These are phyloP conservation scores for Troglohyphantes excavatus DNA, from an alignment of 2,888 invertebrate species.

Conservation along the genomic window DNA sequence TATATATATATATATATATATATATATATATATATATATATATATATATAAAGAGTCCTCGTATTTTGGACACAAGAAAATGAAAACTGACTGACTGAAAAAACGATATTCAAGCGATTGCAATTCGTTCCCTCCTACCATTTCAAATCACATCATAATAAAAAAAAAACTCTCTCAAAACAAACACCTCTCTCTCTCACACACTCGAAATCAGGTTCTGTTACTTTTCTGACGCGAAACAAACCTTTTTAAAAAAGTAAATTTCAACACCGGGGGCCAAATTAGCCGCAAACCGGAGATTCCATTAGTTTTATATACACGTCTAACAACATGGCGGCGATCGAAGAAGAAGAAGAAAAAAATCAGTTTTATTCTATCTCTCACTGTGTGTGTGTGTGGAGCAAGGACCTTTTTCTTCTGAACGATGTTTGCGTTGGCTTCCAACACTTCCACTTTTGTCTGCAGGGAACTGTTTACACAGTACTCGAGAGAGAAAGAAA, in stretches of 20 bases:
- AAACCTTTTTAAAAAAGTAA: conserved; percentile 1
- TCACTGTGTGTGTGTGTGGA: conserved; percentile 10
- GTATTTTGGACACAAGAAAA: too few species aligned
- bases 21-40: too few species aligned
- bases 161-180: too few species aligned
- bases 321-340: neutral
- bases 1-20: too few species aligned
- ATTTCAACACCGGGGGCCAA: conserved; percentile 25
- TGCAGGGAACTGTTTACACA: conserved; percentile 64
- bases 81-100: too few species aligned
- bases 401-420: conserved; percentile 69
- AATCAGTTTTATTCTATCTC: neutral
- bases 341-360: neutral
- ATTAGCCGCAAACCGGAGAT: conserved; percentile 29
- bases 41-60: too few species aligned
- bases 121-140: neutral
- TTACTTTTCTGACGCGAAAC: neutral
- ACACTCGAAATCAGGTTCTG: neutral
- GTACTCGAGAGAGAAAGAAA: conserved; percentile 43
- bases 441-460: conserved; percentile 75
- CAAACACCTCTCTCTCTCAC: neutral
- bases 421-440: conserved; percentile 73
- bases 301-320: neutral
- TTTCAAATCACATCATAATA: too few species aligned
- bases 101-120: too few species aligned